phyloP scores from a whole-genome alignment of 2,888 invertebrate genomes.

The Amphipyra tragopoginis region DNA sequence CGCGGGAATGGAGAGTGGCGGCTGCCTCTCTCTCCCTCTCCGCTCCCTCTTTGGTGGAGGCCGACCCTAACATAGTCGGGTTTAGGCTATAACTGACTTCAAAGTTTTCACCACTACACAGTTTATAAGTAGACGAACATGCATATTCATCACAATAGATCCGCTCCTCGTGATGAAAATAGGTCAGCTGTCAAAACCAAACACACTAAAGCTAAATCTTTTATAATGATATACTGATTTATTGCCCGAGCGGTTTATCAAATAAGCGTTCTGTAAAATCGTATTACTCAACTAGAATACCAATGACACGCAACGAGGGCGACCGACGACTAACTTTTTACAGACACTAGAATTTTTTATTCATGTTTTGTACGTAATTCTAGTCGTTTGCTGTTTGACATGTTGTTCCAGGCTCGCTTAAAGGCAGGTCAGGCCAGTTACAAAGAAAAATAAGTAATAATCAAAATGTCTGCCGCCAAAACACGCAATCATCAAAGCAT shows the following conservation, averaged over 20 bases:
- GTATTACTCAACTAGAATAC: slow-evolving; percentile 70
- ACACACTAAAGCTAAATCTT: slow-evolving; percentile 20
- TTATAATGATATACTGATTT: slow-evolving; percentile 33
- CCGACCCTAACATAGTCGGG: too few relatives aligned
- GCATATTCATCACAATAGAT: neutral
- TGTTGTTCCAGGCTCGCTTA: slow-evolving; percentile 17
- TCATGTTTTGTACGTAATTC: slow-evolving; percentile 49
- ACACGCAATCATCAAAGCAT: slow-evolving; percentile 26
- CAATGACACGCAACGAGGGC: slow-evolving; percentile 76
- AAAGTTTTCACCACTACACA: too few relatives aligned
- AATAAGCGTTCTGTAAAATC: slow-evolving; percentile 58
- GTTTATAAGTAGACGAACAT: too few relatives aligned
- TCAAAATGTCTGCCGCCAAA: slow-evolving; percentile 9
- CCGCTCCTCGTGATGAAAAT: neutral
- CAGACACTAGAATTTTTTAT: slow-evolving; percentile 43
- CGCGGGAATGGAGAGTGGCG: too few relatives aligned
- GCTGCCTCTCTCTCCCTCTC: too few relatives aligned
- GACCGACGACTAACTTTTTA: slow-evolving; percentile 42
- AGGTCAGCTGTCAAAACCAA: slow-evolving; percentile 9
- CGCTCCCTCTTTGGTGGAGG: too few relatives aligned
- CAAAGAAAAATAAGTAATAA: slow-evolving; percentile 1
- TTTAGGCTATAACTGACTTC: too few relatives aligned
- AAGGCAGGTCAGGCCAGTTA: slow-evolving; percentile 9
- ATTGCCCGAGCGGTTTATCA: slow-evolving; percentile 39
- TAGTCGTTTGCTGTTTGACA: slow-evolving; percentile 45